A percentile compares a stretch with the other conserved stretches of the same genome.
These are phyloP conservation scores for Macrotrachela quadricornifera DNA, from an alignment of 1,140 invertebrate species.

Conservation along the genomic window DNA sequence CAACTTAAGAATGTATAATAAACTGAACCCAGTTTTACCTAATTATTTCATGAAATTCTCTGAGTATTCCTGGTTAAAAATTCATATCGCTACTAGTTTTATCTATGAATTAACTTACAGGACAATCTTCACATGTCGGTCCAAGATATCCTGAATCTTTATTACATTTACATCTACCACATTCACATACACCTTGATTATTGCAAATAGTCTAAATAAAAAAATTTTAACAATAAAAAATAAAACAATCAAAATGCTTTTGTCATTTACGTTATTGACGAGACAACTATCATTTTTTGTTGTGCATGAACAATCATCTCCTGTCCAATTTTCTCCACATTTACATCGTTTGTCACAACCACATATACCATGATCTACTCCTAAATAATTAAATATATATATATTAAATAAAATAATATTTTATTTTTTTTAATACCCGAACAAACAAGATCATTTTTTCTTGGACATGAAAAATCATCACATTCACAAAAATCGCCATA, in stretches of 20 bases:
- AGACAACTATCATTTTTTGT: not conserved
- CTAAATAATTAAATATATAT: slow-evolving; percentile 9
- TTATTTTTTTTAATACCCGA: slow-evolving; percentile 33
- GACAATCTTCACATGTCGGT: slow-evolving; percentile 68
- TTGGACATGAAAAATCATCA: slow-evolving; percentile 81
- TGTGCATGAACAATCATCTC: slow-evolving; percentile 10
- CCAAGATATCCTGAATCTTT: slow-evolving; percentile 40
- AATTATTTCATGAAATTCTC: too few species aligned
- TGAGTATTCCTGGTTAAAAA: too few species aligned
- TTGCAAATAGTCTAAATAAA: slow-evolving; percentile 38
- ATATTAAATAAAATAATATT: not conserved
- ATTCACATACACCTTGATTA: slow-evolving; percentile 49
- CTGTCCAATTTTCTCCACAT: slow-evolving; percentile 9
- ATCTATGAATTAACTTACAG: slow-evolving; percentile 24
- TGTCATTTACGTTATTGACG: not conserved
- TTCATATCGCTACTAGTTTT: too few species aligned
- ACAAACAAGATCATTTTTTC: slow-evolving; percentile 53
- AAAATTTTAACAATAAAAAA: not conserved
- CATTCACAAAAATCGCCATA: slow-evolving; percentile 66
- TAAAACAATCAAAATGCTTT: not conserved
- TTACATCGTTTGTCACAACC: slow-evolving; percentile 8
- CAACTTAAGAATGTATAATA: too few species aligned
- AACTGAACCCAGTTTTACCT: too few species aligned
- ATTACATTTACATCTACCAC: slow-evolving; percentile 65
- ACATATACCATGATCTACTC: slow-evolving; percentile 20